phyloP scores from a whole-genome alignment of 2,113 vertebrate genomes.

The Stictonetta naevosa region DNA sequence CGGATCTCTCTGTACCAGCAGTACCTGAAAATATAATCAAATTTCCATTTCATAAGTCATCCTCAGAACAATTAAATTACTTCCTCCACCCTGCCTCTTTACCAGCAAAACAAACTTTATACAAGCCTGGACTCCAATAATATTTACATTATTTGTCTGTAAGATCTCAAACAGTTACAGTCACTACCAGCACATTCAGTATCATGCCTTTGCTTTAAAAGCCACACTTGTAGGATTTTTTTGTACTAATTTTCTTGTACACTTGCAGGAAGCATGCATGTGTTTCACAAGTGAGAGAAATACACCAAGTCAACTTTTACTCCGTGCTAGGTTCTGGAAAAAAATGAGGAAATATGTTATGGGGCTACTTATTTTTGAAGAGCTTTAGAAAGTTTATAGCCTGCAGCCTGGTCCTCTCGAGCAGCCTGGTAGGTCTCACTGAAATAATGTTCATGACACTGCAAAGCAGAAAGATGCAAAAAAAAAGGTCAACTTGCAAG shows the following conservation, averaged over 20 bases:
- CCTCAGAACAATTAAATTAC: not conserved
- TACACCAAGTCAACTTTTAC: not conserved
- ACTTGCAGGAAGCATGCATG: not conserved
- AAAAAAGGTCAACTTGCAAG: not conserved
- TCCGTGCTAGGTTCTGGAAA: not conserved
- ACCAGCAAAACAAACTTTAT: constrained; percentile 7
- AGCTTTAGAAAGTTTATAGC: not conserved
- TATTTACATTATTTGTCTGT: not conserved
- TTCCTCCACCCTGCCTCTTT: not conserved
- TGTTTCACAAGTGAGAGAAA: not conserved
- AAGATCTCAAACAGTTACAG: not conserved
- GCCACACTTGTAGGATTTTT: not conserved
- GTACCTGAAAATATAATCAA: not conserved
- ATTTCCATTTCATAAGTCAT: not conserved
- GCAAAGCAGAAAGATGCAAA: not conserved
- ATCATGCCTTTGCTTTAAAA: not conserved
- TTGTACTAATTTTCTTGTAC: not conserved
- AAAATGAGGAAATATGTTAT: not conserved
- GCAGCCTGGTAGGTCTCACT: not conserved
- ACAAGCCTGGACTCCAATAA: not conserved
- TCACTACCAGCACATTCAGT: not conserved
- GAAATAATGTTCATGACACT: not conserved
- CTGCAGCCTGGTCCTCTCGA: not conserved
- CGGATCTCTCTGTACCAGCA: not conserved
- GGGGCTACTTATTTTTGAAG: not conserved